phyloP scores from a whole-genome alignment of 2,113 vertebrate species.

The Ceyx margarethae region DNA sequence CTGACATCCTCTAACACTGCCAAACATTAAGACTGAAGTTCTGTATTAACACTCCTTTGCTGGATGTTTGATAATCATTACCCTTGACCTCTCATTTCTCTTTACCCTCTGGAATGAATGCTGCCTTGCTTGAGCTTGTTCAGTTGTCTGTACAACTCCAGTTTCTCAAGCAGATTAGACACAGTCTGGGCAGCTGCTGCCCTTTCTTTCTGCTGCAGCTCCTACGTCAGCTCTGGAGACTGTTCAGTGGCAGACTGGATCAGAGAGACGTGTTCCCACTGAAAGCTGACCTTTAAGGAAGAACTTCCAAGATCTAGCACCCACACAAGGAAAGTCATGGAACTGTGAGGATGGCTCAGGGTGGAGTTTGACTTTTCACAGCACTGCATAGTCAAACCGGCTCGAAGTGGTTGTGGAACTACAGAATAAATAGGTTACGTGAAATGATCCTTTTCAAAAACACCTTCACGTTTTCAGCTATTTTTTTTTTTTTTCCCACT shows the following conservation, averaged over 20 bases:
- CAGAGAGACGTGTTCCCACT: background rate
- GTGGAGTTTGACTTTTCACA: background rate
- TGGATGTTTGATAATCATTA: background rate
- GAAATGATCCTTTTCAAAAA: conserved; percentile 1
- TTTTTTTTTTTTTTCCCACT: background rate
- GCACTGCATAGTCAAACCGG: background rate
- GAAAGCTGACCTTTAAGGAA: background rate
- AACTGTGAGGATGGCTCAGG: background rate
- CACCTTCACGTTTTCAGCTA: background rate
- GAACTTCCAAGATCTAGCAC: background rate
- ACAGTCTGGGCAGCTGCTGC: background rate
- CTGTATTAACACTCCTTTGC: background rate
- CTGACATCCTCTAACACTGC: background rate
- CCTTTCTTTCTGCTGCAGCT: background rate
- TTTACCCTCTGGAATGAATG: background rate
- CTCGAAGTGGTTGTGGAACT: background rate
- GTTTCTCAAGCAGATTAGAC: background rate
- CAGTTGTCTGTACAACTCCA: background rate
- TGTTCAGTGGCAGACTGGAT: background rate
- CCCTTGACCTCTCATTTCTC: background rate
- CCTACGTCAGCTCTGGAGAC: background rate
- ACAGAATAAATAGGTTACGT: background rate
- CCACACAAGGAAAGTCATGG: fast-evolving
- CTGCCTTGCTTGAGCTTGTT: background rate
- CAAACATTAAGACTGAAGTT: background rate